phyloP scores from a whole-genome alignment of 2,888 invertebrate genomes.

The Lypha dubia region DNA sequence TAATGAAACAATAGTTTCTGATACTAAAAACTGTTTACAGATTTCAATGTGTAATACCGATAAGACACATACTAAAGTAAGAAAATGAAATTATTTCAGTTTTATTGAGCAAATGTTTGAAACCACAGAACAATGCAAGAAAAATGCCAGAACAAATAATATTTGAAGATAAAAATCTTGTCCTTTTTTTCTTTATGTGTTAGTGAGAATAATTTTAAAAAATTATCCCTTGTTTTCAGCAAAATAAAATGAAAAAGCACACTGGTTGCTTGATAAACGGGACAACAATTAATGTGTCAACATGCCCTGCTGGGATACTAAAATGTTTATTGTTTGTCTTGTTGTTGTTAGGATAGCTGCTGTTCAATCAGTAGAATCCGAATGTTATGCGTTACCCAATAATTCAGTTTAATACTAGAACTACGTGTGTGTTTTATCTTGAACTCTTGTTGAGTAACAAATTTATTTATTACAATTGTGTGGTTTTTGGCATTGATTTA shows the following conservation, averaged over 20 bases:
- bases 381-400: constrained; percentile 6
- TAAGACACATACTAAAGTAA: constrained; percentile 70
- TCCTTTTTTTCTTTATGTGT: constrained; percentile 42
- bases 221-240: neutral
- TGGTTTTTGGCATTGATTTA: constrained; percentile 72
- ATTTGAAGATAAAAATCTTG: constrained; percentile 62
- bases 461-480: constrained; percentile 72
- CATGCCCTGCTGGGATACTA: constrained; percentile 71
- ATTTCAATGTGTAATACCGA: constrained; percentile 25
- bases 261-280: constrained; percentile 43
- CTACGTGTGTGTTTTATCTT: constrained; percentile 72
- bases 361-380: constrained; percentile 4
- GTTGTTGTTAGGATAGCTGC: constrained; percentile 28
- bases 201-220: constrained; percentile 27
- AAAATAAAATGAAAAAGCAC: neutral
- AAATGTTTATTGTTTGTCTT: constrained; percentile 30
- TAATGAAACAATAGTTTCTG: constrained; percentile 47
- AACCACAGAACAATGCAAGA: neutral
- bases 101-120: constrained; percentile 59
- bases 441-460: constrained; percentile 56
- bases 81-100: constrained; percentile 68
- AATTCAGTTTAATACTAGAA: constrained; percentile 29
- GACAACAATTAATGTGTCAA: constrained; percentile 72
- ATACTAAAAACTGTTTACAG: constrained; percentile 37
- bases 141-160: constrained; percentile 34